Base-by-base conservation (phyloP, 2,113 vertebrate genomes). In the Speoplatyrhinus poulsoni region DNA sequence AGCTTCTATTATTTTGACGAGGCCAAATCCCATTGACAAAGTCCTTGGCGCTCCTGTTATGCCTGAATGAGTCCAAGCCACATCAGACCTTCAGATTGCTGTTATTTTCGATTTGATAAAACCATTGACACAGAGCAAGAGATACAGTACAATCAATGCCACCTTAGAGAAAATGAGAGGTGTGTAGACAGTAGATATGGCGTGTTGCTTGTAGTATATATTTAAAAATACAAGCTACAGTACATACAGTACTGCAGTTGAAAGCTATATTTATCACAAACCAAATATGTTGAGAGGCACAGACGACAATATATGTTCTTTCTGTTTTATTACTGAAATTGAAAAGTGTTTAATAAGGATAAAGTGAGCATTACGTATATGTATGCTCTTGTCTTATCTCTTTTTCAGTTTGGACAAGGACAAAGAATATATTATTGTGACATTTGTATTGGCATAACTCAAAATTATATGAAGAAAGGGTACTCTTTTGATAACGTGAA, bases 1-100 rank as follows among this genome's bases (percentile, higher is more conserved):
- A 84, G 67, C 76, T 65, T 74, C 12, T 72, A 65, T 85, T 85
- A 77, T 75, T 80, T 87, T 9, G 9, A 62, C 62, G 64, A 57
- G 72, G 76, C 80, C 63, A 75, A 70, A 76, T 69, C 61, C 61
- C 54, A 71, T 70, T 75, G 70, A 74, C 56, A 69, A 54, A 58
- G 73, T 76, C 72, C 60, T 82, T 75, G 70, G 65, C 62, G 71
- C 60, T 33, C 16, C 47, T 26, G 68, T 55, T 77, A 5, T 12
- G 64, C 66, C 66, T 75, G 61, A 79, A 77, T 50, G 65, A 26
- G 64, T 68, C 52, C 64, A 70, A 83, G 76, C 46, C 60, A 64
- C 59, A 64, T 79, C 71, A 70, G 59, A 70, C 63, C 81, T 82
- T 82, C 62, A 61, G 60, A 75, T 59, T 60, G 32, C 19, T 72